A percentile compares a stretch with the other conserved stretches of the same genome.
Conservation (phyloP, 2,113 vertebrate species). For the Pongo pygmaeus region DNA sequence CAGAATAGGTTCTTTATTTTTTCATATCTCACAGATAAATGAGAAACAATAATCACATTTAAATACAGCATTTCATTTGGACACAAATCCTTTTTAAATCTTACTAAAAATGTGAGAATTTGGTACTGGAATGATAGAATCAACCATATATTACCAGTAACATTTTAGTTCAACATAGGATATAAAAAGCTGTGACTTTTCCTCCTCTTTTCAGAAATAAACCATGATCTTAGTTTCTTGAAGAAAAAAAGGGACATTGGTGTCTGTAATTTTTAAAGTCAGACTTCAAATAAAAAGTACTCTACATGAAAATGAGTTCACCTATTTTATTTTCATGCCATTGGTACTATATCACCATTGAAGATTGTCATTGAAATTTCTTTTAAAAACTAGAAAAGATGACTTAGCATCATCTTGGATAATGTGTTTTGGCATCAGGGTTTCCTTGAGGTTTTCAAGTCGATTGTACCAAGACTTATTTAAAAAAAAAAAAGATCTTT, state of each 20-base stretch:
- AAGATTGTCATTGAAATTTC: neutral
- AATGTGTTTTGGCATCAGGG: neutral
- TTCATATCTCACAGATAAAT: neutral
- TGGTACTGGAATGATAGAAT: neutral
- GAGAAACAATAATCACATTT: neutral
- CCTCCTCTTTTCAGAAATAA: neutral
- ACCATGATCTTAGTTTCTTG: neutral
- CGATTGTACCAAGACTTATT: neutral
- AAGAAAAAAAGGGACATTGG: neutral
- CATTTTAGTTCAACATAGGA: neutral
- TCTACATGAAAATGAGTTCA: neutral
- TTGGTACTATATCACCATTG: neutral
- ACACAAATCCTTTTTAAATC: neutral
- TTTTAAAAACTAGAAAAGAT: slow-evolving; percentile 21
- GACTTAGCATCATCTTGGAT: neutral
- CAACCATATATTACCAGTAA: neutral
- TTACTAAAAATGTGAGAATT: neutral
- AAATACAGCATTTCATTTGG: neutral
- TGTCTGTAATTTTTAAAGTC: neutral
- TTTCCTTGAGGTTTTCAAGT: slow-evolving; percentile 8
- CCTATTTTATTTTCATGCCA: neutral
- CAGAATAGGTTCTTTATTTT: neutral
- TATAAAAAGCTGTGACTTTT: neutral
- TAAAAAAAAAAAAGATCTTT: neutral
- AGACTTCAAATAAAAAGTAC: neutral